phyloP scores from a whole-genome alignment of 2,797 vertebrate genomes.

The Yasuhikotakia modesta region DNA sequence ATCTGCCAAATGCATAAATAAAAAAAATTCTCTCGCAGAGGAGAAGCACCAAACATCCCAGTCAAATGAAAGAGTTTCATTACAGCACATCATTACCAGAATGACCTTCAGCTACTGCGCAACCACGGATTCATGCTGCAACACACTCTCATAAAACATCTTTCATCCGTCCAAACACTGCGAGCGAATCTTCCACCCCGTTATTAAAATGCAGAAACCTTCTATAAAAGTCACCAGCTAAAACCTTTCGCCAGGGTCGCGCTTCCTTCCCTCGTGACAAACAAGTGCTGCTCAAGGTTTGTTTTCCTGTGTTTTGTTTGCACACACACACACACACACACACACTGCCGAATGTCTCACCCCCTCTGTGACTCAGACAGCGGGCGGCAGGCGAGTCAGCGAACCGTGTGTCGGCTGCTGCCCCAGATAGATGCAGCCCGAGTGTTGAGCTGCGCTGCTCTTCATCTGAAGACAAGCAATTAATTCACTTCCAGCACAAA shows the following conservation, averaged over 20 bases:
- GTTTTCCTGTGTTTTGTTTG: slow-evolving; percentile 45
- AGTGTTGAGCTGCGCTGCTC: slow-evolving; percentile 25
- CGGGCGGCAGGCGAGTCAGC: slow-evolving; percentile 41
- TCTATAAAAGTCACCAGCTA: neutral
- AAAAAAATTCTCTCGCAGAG: slow-evolving; percentile 7
- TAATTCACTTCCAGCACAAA: slow-evolving; percentile 48
- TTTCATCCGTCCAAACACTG: neutral
- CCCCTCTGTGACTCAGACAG: slow-evolving; percentile 41
- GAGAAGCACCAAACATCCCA: slow-evolving; percentile 17
- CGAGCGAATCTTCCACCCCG: neutral
- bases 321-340: slow-evolving; percentile 36
- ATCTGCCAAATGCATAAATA: no score
- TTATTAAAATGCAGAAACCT: slow-evolving; percentile 3
- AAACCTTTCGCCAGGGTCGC: slow-evolving; percentile 11
- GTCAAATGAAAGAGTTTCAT: slow-evolving; percentile 7
- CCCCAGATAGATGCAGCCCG: slow-evolving; percentile 52
- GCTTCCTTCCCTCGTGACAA: slow-evolving; percentile 29
- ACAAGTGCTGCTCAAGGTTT: slow-evolving; percentile 35
- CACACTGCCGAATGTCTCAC: slow-evolving; percentile 23
- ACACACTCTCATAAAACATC: slow-evolving; percentile 28
- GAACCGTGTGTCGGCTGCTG: slow-evolving; percentile 52
- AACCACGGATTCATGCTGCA: slow-evolving; percentile 21
- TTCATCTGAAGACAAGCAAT: slow-evolving; percentile 45
- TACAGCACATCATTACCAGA: neutral
- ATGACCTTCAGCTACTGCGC: slow-evolving; percentile 12